Percentiles rank a stretch among this genome's conserved stretches.
Conservation (phyloP, 2,113 vertebrate genomes). For the Onychostoma macrolepis region DNA sequence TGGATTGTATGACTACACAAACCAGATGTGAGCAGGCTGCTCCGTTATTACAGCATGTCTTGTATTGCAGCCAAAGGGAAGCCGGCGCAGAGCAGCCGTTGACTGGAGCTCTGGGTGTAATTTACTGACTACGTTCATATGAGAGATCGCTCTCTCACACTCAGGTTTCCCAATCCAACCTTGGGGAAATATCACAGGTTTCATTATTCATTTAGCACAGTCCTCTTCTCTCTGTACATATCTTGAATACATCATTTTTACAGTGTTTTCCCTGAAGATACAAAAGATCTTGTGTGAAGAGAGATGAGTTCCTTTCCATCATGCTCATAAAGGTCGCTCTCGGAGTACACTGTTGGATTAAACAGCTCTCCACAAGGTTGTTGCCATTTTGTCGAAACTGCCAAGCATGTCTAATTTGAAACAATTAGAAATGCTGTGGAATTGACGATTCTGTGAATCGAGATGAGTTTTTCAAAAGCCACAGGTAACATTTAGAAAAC, state of each 20-base stretch:
- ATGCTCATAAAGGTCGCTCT: background rate
- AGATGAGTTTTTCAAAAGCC: background rate
- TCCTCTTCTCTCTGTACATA: slow-evolving; percentile 6
- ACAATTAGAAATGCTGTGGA: background rate
- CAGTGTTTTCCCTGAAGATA: slow-evolving; percentile 14
- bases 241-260: slow-evolving; percentile 35
- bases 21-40: slow-evolving; percentile 16
- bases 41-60: slow-evolving; percentile 9
- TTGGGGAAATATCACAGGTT: slow-evolving; percentile 32
- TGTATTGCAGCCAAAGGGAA: slow-evolving; percentile 26
- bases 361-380: background rate
- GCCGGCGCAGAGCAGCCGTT: background rate
- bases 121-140: slow-evolving; percentile 19
- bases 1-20: background rate
- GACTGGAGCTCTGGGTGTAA: slow-evolving; percentile 28
- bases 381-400: background rate
- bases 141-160: background rate
- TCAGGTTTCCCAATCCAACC: slow-evolving; percentile 8
- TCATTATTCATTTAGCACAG: slow-evolving; percentile 28
- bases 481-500: background rate
- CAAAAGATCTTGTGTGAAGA: slow-evolving; percentile 17
- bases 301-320: background rate
- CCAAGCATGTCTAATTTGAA: background rate
- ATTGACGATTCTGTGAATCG: no score
- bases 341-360: background rate